Percentiles rank a stretch among this genome's conserved stretches.
Conservation (phyloP, 2,113 vertebrate genomes). For the Myrmecophaga tridactyla region DNA sequence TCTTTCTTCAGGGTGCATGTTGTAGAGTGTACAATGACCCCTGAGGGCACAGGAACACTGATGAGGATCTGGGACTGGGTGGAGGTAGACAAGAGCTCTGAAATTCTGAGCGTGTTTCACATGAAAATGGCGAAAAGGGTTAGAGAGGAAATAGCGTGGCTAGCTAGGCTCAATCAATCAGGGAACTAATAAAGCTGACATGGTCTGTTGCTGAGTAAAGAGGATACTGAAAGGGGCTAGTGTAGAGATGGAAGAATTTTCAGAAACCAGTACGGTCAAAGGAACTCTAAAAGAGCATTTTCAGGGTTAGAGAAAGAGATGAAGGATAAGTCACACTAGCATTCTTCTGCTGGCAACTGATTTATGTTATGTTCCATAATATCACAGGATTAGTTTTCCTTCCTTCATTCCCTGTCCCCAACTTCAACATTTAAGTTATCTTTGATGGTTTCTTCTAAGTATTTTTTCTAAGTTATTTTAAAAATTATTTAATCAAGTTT, state of each 20-base stretch:
- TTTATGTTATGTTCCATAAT: not conserved
- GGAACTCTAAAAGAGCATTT: not conserved
- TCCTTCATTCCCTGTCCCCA: accelerated
- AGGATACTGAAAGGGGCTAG: not conserved
- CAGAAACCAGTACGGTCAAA: not conserved
- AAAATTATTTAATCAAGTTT: not conserved
- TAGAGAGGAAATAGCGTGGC: not conserved
- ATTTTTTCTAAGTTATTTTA: not conserved
- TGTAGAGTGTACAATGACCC: not conserved
- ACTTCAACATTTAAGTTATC: not conserved
- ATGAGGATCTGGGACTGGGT: not conserved
- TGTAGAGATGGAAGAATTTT: not conserved
- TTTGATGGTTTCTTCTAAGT: not conserved
- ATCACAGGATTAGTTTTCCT: not conserved
- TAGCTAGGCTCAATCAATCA: not conserved
- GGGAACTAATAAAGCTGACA: not conserved
- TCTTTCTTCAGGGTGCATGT: not conserved
- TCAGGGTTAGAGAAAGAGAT: not conserved
- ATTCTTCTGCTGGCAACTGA: not conserved
- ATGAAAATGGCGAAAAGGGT: not conserved
- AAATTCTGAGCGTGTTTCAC: not conserved
- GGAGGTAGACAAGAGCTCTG: not conserved
- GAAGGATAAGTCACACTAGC: not conserved
- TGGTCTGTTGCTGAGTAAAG: conserved; percentile 30
- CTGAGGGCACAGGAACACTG: not conserved